phyloP scores from a whole-genome alignment of 2,888 invertebrate genomes.

The Eilema griseolum region DNA sequence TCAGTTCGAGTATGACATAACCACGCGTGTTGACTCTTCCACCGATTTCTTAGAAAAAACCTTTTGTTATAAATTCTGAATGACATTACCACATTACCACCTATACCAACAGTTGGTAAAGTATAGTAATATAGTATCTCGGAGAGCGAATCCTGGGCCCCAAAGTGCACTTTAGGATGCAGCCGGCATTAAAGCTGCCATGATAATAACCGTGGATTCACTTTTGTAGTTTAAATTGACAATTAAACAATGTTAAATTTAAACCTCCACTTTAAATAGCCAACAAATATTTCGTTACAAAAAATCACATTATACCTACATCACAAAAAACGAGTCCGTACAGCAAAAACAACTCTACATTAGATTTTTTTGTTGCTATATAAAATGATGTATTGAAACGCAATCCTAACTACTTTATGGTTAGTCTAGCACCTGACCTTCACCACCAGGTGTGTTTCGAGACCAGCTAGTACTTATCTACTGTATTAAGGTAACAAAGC shows the following conservation, averaged over 20 bases:
- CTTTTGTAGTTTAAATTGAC: neutral
- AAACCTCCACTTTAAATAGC: conserved; percentile 8
- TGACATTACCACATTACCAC: neutral
- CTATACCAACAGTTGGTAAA: neutral
- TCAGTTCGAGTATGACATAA: too few relatives aligned
- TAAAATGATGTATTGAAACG: conserved; percentile 40
- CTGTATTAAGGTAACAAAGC: too few relatives aligned
- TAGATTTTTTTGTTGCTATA: conserved; percentile 24
- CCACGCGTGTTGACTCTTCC: too few relatives aligned
- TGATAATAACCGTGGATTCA: neutral
- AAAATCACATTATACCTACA: conserved; percentile 16
- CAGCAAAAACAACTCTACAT: conserved; percentile 26
- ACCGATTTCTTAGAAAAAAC: neutral
- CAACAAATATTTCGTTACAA: conserved; percentile 22
- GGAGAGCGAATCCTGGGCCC: neutral
- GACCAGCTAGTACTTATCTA: neutral
- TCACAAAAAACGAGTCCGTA: conserved; percentile 11
- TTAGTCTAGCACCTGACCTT: conserved; percentile 15
- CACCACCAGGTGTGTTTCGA: neutral
- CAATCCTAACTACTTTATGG: conserved; percentile 10
- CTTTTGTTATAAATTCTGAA: neutral
- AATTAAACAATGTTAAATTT: neutral
- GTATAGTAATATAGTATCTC: neutral
- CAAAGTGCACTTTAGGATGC: neutral
- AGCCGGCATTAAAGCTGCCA: neutral